Evolutionary conservation across 1,140 invertebrate species (phyloP).

Genomic region (Ceratina japonica): DNA sequence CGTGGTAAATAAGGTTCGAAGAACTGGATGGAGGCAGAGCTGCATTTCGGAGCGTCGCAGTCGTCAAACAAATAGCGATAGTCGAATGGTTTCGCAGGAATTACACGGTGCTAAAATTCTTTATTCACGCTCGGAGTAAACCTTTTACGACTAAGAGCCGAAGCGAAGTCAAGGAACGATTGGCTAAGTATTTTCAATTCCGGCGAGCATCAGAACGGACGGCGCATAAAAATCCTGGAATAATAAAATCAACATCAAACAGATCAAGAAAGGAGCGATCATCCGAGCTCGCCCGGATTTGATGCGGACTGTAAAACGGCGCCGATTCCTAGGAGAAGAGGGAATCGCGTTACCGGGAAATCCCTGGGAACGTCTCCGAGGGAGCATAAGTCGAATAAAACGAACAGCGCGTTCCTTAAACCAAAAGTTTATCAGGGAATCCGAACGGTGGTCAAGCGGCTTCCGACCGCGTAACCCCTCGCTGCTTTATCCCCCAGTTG

Average conservation of each 20-base stretch:
- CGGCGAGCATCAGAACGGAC: background rate
- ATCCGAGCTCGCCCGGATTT: conserved; percentile 7
- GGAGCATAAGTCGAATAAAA: conserved; percentile 53
- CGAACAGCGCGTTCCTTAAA: conserved; percentile 66
- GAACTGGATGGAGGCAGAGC: no score
- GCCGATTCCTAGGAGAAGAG: background rate
- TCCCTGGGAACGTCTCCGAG: conserved; percentile 6
- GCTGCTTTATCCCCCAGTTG: conserved; percentile 38
- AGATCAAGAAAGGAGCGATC: background rate
- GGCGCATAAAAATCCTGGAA: background rate
- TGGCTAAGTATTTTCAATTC: background rate
- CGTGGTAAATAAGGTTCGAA: no score
- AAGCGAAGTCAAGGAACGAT: background rate
- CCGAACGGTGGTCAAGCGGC: conserved; percentile 62
- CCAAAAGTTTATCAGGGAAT: conserved; percentile 68
- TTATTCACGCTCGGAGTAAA: background rate
- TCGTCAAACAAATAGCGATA: no score
- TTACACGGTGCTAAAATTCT: background rate
- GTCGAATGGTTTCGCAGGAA: no score
- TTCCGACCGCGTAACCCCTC: conserved; percentile 15
- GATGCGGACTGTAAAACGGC: conserved; percentile 10
- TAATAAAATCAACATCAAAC: background rate
- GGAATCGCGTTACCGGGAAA: conserved; percentile 8
- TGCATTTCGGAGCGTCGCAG: no score
- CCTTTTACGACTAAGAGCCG: background rate